Evolutionary conservation across 2,113 vertebrate genomes (phyloP).

Genomic region (Ivindomyrus marchei): DNA sequence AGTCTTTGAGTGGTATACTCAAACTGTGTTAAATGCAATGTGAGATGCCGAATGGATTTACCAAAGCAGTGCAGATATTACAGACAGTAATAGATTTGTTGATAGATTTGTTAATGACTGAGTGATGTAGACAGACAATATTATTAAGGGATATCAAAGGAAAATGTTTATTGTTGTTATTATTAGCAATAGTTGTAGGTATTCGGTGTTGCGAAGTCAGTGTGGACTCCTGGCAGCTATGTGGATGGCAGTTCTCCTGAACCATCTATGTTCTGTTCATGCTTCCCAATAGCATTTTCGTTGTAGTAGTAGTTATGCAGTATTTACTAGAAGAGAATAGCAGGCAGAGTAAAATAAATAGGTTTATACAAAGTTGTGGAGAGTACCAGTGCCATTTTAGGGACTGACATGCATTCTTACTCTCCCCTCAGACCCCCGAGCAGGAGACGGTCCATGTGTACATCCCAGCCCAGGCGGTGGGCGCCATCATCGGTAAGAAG

Average conservation of each 20-base stretch:
- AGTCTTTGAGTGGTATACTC: neutral
- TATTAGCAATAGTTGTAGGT: neutral
- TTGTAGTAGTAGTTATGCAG: neutral
- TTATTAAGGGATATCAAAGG: neutral
- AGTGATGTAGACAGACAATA: neutral
- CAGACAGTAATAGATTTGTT: neutral
- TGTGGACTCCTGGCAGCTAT: neutral
- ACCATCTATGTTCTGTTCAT: neutral
- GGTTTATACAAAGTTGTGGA: neutral
- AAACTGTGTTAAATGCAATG: neutral
- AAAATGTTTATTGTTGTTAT: neutral
- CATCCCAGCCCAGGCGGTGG: constrained; percentile 90
- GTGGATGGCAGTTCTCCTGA: neutral
- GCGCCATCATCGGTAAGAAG: constrained; percentile 93
- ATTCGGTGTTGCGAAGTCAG: neutral
- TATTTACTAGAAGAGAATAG: neutral
- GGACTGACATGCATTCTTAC: neutral
- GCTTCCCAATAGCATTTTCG: neutral
- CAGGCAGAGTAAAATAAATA: neutral
- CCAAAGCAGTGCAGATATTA: neutral
- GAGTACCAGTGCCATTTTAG: neutral
- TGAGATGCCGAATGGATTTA: neutral
- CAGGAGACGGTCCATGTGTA: constrained; percentile 91
- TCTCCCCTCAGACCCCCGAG: constrained; percentile 69
- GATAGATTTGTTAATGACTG: neutral